Percentiles rank a stretch among this genome's conserved stretches.
phyloP scores from a whole-genome alignment of 2,797 vertebrate species.

The Gallinago solitaria region DNA sequence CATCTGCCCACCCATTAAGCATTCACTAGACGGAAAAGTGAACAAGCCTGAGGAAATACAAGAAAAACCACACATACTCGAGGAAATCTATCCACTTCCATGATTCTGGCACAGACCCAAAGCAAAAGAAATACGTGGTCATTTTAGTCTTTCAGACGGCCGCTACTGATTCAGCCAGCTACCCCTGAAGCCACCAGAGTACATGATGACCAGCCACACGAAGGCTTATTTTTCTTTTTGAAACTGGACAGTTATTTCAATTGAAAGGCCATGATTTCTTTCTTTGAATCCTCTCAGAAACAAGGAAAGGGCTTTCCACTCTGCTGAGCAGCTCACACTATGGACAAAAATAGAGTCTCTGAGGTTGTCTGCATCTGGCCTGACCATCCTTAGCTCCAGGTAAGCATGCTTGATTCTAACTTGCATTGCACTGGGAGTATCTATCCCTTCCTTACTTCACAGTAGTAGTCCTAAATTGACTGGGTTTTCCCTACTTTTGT shows the following conservation, averaged over 20 bases:
- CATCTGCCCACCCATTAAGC: not conserved
- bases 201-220: not conserved
- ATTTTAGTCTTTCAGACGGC: not conserved
- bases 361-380: not conserved
- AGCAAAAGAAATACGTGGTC: not conserved
- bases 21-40: not conserved
- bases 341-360: not conserved
- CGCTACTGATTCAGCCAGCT: not conserved
- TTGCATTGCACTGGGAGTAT: not conserved
- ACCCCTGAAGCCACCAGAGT: not conserved
- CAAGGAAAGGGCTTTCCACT: not conserved
- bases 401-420: not conserved
- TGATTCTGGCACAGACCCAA: accelerated
- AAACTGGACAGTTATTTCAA: not conserved
- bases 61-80: not conserved
- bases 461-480: not conserved
- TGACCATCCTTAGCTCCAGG: not conserved
- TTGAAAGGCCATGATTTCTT: not conserved
- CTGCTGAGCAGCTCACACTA: not conserved
- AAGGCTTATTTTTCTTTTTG: not conserved
- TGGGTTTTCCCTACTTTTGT: not conserved
- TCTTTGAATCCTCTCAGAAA: not conserved
- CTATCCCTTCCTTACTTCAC: not conserved
- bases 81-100: not conserved
- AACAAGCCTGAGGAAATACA: not conserved